Percentiles rank a stretch among this genome's conserved stretches.
These are phyloP conservation scores for Mormyrus hasselquistii DNA, from an alignment of 2,797 vertebrate genomes.

Conservation along the genomic window DNA sequence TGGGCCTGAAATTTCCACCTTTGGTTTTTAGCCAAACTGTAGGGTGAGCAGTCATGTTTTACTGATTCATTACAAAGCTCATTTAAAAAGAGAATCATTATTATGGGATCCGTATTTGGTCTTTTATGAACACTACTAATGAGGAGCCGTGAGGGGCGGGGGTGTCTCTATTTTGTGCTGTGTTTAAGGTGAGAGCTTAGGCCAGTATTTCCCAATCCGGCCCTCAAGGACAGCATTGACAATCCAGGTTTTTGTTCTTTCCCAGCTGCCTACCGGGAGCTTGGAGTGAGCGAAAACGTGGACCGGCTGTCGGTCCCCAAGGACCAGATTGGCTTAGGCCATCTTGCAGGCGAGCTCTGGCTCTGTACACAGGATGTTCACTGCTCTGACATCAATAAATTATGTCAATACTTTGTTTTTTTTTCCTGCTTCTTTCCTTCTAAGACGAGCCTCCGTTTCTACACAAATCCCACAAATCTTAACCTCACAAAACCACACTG, in stretches of 20 bases:
- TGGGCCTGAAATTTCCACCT: neutral
- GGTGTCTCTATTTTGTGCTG: neutral
- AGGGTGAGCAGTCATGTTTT: slow-evolving; percentile 43
- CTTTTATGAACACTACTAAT: neutral
- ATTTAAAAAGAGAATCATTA: neutral
- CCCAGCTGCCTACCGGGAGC: neutral
- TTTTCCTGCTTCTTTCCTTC: neutral
- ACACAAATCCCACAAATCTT: neutral
- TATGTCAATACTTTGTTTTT: neutral
- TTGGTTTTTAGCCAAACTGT: neutral
- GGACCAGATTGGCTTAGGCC: neutral
- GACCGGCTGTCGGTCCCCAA: neutral
- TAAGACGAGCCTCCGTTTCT: neutral
- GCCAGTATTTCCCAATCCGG: neutral
- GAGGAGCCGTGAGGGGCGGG: neutral
- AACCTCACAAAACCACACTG: neutral
- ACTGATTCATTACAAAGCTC: slow-evolving; percentile 32
- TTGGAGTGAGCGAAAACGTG: neutral
- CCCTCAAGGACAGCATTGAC: neutral
- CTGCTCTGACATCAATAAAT: slow-evolving; percentile 8
- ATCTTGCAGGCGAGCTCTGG: neutral
- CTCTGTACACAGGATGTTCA: neutral
- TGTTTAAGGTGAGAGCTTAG: neutral
- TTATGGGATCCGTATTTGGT: neutral
- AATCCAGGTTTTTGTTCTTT: neutral